Evolutionary conservation across 2,797 vertebrate genomes (phyloP).

Genomic region (Rhincodon typus): DNA sequence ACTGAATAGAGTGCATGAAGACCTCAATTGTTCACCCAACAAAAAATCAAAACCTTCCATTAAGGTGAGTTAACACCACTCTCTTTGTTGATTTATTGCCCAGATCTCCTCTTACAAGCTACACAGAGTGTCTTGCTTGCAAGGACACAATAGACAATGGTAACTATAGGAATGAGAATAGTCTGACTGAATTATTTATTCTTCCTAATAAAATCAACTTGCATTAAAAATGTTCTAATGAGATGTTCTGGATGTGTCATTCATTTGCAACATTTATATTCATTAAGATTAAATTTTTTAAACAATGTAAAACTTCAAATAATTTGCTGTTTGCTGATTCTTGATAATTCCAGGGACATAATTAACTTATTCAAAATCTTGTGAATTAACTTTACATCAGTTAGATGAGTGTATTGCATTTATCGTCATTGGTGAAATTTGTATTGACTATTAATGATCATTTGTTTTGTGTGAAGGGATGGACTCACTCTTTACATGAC

Average conservation of each 20-base stretch:
- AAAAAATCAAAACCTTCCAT: slow-evolving; percentile 52
- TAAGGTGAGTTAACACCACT: slow-evolving; percentile 58
- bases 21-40: slow-evolving; percentile 60
- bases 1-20: slow-evolving; percentile 80
- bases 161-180: neutral
- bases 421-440: neutral
- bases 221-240: neutral
- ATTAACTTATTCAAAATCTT: neutral
- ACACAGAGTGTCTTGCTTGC: neutral
- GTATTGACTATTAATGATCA: neutral
- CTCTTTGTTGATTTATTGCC: neutral
- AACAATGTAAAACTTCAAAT: neutral
- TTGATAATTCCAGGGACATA: neutral
- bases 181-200: neutral
- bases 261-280: neutral
- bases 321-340: neutral
- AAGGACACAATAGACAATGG: neutral
- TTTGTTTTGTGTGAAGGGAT: neutral
- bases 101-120: neutral
- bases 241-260: neutral
- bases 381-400: neutral
- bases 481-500: neutral
- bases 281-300: neutral
- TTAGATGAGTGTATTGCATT: neutral
- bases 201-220: neutral